Evolutionary conservation across 2,797 vertebrate species (phyloP).

Genomic region (Myiothlypis coronata): DNA sequence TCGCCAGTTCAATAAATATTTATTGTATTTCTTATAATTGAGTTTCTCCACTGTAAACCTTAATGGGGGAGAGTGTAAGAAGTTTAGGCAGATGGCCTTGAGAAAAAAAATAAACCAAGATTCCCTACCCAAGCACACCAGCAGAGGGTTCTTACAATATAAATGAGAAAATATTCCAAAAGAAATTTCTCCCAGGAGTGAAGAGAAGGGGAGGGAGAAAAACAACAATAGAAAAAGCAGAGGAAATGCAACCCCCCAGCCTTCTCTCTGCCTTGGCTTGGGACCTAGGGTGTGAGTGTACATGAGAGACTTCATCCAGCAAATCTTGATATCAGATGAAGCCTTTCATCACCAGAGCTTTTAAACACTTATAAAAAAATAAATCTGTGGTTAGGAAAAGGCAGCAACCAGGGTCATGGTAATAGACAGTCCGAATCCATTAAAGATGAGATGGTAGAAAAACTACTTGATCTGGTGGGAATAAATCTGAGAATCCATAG

Average conservation of each 20-base stretch:
- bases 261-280: neutral
- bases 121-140: neutral
- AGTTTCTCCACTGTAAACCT: neutral
- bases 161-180: conserved; percentile 5
- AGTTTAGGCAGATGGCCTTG: conserved; percentile 21
- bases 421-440: neutral
- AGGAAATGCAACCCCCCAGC: neutral
- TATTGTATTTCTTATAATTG: conserved; percentile 55
- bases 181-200: neutral
- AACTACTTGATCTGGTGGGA: neutral
- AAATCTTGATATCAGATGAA: neutral
- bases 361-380: neutral
- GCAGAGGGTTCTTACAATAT: neutral
- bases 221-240: neutral
- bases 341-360: neutral
- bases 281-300: neutral
- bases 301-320: neutral
- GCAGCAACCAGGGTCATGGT: neutral
- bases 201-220: neutral
- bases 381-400: neutral
- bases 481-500: conserved; percentile 5
- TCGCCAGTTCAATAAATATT: conserved; percentile 56
- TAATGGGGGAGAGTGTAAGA: neutral
- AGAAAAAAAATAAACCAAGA: neutral
- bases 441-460: neutral